A percentile compares a stretch with the other conserved stretches of the same genome.
Evolutionary conservation across 2,888 invertebrate species (phyloP).

Genomic region (Synergus japonicus): DNA sequence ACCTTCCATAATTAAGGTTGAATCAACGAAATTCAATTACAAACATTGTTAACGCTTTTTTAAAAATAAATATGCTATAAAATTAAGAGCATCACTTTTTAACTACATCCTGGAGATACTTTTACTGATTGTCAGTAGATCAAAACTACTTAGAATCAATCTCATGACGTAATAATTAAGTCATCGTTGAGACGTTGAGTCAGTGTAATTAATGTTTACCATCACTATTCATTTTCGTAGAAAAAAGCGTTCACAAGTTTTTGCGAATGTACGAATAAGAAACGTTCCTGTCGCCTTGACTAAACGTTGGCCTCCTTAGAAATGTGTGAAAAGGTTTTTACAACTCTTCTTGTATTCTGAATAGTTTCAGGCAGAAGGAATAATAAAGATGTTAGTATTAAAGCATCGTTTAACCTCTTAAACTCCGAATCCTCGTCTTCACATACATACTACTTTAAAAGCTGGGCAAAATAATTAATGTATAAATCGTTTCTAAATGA

Average conservation of each 20-base stretch:
- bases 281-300: constrained; percentile 7
- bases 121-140: neutral
- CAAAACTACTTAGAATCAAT: constrained; percentile 21
- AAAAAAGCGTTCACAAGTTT: constrained; percentile 11
- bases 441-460: no score
- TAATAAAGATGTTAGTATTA: neutral
- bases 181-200: neutral
- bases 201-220: constrained; percentile 17
- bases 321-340: constrained; percentile 31
- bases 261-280: constrained; percentile 1
- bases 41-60: no score
- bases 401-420: neutral
- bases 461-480: no score
- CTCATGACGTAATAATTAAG: constrained; percentile 17
- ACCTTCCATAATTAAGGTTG: neutral
- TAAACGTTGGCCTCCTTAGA: neutral
- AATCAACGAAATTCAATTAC: neutral
- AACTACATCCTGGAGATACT: neutral
- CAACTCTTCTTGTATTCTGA: neutral
- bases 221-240: neutral
- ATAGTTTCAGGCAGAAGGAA: neutral
- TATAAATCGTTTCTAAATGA: no score
- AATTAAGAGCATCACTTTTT: no score
- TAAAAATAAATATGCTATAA: no score
- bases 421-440: neutral